A percentile compares a stretch with the other conserved stretches of the same genome.
These are phyloP conservation scores for Argopecten irradians DNA, from an alignment of 1,140 invertebrate species.

Conservation along the genomic window DNA sequence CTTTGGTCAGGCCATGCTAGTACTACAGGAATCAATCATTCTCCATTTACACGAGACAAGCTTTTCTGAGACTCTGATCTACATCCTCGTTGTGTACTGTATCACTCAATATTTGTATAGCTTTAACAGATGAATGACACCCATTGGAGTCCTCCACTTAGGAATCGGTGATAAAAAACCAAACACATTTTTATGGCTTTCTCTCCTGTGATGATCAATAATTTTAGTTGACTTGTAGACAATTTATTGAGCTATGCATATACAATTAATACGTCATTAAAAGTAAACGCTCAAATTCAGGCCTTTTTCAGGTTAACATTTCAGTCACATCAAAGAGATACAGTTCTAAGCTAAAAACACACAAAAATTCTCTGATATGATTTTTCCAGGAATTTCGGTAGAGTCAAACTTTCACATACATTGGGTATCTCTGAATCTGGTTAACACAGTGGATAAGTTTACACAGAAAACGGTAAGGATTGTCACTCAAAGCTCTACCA, in stretches of 20 bases:
- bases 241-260: not conserved
- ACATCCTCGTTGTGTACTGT: not conserved
- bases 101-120: not conserved
- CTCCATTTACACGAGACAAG: not conserved
- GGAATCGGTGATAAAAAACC: not conserved
- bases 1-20: not conserved
- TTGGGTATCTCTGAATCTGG: too few relatives aligned
- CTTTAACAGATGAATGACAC: not conserved
- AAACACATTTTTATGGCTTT: not conserved
- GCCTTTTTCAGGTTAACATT: not conserved
- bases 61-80: not conserved
- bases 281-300: not conserved
- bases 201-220: not conserved
- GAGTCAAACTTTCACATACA: too few relatives aligned
- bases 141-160: not conserved
- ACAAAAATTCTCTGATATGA: too few relatives aligned
- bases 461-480: too few relatives aligned
- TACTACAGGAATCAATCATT: conserved; percentile 5
- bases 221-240: not conserved
- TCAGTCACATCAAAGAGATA: not conserved
- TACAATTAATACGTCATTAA: not conserved
- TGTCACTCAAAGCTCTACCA: too few relatives aligned
- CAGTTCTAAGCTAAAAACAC: too few relatives aligned
- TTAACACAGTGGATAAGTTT: too few relatives aligned
- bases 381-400: too few relatives aligned